Conservation (phyloP, 1,140 invertebrate species). For the Euura lappo region DNA sequence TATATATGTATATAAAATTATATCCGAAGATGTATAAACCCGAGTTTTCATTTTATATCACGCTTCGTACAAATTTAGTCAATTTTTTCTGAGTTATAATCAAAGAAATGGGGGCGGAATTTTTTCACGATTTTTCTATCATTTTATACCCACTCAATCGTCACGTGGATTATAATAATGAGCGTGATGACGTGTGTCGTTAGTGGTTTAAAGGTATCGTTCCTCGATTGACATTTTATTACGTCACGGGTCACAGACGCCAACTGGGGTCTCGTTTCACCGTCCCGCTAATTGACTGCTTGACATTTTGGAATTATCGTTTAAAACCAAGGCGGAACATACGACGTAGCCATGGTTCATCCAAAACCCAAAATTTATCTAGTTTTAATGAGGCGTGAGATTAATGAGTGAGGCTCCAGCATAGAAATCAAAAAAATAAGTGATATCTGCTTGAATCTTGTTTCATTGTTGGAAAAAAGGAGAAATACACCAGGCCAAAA, state of each 20-base stretch:
- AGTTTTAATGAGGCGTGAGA: no score
- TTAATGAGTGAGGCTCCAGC: no score
- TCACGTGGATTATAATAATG: neutral
- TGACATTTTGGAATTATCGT: conserved; percentile 29
- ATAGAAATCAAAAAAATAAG: no score
- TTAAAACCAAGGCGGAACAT: conserved; percentile 23
- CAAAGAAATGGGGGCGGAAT: no score
- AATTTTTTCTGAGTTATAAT: no score
- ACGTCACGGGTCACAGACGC: conserved; percentile 23
- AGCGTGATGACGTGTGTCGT: neutral
- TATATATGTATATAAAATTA: conserved; percentile 5
- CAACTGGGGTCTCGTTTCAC: conserved; percentile 20
- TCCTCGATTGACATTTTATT: conserved; percentile 35
- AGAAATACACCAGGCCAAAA: neutral
- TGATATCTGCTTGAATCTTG: no score
- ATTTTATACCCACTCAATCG: no score
- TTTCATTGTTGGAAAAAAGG: no score
- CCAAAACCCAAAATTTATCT: no score
- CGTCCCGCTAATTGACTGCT: conserved; percentile 33
- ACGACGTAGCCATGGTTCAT: conserved; percentile 20
- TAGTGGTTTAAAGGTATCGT: neutral
- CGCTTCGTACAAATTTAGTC: no score
- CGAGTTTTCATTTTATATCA: neutral
- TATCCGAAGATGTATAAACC: neutral
- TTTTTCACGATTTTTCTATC: no score